Conservation (phyloP, 1,140 invertebrate species). For the Brachionus plicatilis region DNA sequence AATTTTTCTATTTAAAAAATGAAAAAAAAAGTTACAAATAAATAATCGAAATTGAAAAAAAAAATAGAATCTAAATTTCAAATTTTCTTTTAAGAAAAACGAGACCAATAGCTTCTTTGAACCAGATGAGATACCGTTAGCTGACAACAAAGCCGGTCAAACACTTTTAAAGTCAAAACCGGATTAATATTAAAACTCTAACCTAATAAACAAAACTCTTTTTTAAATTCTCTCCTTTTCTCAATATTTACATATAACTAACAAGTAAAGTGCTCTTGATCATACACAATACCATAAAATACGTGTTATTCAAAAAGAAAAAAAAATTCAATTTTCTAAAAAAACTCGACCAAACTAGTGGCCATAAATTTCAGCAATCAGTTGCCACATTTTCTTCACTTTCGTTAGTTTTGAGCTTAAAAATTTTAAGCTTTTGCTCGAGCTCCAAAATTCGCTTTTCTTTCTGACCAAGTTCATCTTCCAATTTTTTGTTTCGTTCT, state of each 20-base stretch:
- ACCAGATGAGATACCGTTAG: not conserved
- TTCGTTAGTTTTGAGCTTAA: not conserved
- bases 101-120: not conserved
- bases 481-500: conserved; percentile 35
- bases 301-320: not conserved
- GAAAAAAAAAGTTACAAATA: not conserved
- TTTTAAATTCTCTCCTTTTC: not conserved
- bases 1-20: not conserved
- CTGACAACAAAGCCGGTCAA: conserved; percentile 1
- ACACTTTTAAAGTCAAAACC: not conserved
- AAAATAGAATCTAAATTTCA: not conserved
- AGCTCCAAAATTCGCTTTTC: not conserved
- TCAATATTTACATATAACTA: not conserved
- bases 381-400: not conserved
- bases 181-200: not conserved
- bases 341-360: not conserved
- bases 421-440: conserved; percentile 10
- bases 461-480: not conserved
- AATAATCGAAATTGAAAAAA: not conserved
- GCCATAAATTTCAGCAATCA: not conserved
- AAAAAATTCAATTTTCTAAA: not conserved
- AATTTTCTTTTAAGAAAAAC: not conserved
- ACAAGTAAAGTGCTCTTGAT: not conserved
- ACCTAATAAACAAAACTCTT: not conserved
- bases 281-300: not conserved